phyloP scores from a whole-genome alignment of 2,113 vertebrate species.

The Atrichornis clamosus region DNA sequence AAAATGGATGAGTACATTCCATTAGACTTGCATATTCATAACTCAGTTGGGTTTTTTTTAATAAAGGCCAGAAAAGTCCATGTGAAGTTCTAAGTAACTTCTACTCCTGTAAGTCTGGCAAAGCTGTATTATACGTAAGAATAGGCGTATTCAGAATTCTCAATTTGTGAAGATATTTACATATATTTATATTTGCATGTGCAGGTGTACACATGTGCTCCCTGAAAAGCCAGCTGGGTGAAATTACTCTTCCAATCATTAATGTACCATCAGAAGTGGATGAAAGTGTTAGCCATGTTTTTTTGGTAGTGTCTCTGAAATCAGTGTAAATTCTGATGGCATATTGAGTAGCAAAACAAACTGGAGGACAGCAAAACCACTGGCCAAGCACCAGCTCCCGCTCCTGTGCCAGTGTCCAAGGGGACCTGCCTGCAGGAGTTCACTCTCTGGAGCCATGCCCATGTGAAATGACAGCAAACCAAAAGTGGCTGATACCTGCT shows the following conservation, averaged over 20 bases:
- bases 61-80: neutral
- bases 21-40: slow-evolving; percentile 2
- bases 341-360: neutral
- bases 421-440: neutral
- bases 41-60: neutral
- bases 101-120: neutral
- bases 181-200: neutral
- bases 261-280: neutral
- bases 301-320: neutral
- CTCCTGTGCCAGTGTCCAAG: neutral
- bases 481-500: neutral
- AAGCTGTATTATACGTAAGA: neutral
- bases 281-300: neutral
- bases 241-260: neutral
- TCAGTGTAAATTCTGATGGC: neutral
- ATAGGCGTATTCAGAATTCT: neutral
- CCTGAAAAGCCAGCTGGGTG: neutral
- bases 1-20: slow-evolving; percentile 33
- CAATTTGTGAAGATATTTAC: neutral
- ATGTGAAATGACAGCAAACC: neutral
- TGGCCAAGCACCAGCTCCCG: neutral
- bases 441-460: neutral
- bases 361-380: neutral
- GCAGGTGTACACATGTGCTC: neutral
- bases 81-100: neutral